phyloP scores from a whole-genome alignment of 2,888 invertebrate genomes.

The Synanthedon andrenaeformis region DNA sequence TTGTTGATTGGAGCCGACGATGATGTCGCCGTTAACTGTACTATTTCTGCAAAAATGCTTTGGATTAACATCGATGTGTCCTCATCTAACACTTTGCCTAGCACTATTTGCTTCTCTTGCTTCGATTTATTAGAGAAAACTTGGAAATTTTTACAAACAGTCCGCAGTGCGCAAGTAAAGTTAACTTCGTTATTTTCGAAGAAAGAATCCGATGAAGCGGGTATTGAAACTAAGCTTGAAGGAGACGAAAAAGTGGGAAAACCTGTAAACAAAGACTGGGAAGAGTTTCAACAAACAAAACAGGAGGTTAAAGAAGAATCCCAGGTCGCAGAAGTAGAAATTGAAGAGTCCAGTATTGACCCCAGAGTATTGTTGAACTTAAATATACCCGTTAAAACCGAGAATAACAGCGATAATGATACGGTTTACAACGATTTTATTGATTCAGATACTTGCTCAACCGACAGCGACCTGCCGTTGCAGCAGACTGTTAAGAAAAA shows the following conservation, averaged over 20 bases:
- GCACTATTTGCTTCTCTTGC: conserved; percentile 54
- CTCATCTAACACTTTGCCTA: conserved; percentile 31
- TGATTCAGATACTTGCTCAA: conserved; percentile 20
- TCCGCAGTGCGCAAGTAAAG: conserved; percentile 46
- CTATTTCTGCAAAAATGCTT: conserved; percentile 44
- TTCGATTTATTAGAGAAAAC: conserved; percentile 55
- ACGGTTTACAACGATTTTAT: conserved; percentile 8
- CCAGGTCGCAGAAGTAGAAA: conserved; percentile 15
- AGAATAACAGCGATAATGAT: conserved; percentile 25
- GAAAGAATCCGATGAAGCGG: conserved; percentile 12
- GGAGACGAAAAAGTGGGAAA: conserved; percentile 20
- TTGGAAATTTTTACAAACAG: conserved; percentile 48
- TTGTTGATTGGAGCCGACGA: conserved; percentile 45
- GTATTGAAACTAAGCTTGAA: conserved; percentile 11
- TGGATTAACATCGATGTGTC: conserved; percentile 58
- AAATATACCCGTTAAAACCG: conserved; percentile 26
- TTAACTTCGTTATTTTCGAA: conserved; percentile 27
- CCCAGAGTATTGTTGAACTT: conserved; percentile 21
- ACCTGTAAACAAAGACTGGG: conserved; percentile 48
- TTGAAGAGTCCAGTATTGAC: conserved; percentile 18
- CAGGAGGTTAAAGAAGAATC: conserved; percentile 36
- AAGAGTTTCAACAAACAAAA: conserved; percentile 36
- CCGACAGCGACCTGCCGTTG: conserved; percentile 47
- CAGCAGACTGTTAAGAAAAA: conserved; percentile 26
- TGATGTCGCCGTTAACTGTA: conserved; percentile 43